Conservation (phyloP, 2,888 invertebrate species). For the Syrista parreyssii region DNA sequence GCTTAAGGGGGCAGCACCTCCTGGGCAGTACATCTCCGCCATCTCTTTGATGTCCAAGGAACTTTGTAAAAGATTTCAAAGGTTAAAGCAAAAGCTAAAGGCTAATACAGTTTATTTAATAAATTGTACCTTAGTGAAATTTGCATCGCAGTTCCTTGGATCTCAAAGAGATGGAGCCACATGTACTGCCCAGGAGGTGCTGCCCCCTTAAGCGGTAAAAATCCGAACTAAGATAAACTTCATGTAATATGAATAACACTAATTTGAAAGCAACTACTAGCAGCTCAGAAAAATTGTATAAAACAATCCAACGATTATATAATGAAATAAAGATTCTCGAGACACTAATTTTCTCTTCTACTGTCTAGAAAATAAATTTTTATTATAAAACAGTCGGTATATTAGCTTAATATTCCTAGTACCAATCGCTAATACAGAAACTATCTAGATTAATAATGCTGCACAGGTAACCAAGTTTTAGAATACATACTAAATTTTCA, state of each 20-base stretch:
- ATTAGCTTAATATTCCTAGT: background rate
- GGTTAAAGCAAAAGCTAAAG: no score
- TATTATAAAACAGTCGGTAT: background rate
- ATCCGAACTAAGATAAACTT: background rate
- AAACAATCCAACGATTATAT: background rate
- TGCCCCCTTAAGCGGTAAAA: background rate
- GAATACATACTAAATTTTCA: background rate
- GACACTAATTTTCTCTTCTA: background rate
- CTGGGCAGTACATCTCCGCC: no score
- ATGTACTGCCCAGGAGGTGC: background rate
- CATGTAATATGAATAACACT: background rate
- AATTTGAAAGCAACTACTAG: background rate
- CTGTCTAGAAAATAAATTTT: background rate
- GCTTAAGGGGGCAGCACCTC: no score
- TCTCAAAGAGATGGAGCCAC: no score
- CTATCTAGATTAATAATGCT: background rate
- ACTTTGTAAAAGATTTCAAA: no score
- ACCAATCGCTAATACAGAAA: background rate
- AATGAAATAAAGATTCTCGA: background rate
- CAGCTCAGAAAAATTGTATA: background rate
- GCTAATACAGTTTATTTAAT: no score
- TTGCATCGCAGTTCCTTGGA: no score
- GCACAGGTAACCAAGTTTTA: background rate
- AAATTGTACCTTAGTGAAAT: no score
- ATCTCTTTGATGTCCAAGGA: no score